phyloP scores from a whole-genome alignment of 2,797 vertebrate genomes.

The Phalanger gymnotis region DNA sequence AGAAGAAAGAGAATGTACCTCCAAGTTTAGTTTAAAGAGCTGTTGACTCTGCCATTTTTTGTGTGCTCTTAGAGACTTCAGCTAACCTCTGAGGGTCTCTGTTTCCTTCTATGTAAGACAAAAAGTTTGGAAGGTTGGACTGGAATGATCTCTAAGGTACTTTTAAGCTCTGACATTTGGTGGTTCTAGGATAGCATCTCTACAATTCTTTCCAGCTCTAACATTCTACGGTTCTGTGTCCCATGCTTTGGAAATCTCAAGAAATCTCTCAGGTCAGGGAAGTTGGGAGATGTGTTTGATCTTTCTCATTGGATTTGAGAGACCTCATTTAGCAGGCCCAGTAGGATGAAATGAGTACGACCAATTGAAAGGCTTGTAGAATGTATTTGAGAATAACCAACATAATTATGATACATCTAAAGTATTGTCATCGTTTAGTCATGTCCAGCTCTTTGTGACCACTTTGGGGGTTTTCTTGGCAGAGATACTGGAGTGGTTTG shows the following conservation, averaged over 20 bases:
- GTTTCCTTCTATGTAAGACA: background rate
- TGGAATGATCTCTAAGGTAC: background rate
- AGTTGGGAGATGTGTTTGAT: background rate
- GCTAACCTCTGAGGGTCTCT: background rate
- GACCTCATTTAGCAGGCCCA: background rate
- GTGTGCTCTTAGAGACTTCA: background rate
- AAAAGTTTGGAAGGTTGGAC: background rate
- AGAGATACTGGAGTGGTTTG: background rate
- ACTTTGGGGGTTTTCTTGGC: background rate
- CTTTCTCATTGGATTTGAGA: background rate
- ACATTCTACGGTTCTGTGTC: background rate
- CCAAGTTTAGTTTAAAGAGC: background rate
- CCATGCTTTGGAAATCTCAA: background rate
- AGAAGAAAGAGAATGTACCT: background rate
- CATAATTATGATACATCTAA: background rate
- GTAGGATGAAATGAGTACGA: background rate
- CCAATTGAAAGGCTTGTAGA: background rate
- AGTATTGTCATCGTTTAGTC: background rate
- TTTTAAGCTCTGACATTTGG: background rate
- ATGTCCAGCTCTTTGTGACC: background rate
- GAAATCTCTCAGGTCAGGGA: background rate
- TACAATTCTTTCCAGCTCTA: background rate
- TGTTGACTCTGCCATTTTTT: background rate
- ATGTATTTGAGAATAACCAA: background rate
- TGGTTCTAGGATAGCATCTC: background rate